These are phyloP conservation scores for Anolis apletophallus DNA, from an alignment of 2,797 vertebrate species.

Conservation along the genomic window DNA sequence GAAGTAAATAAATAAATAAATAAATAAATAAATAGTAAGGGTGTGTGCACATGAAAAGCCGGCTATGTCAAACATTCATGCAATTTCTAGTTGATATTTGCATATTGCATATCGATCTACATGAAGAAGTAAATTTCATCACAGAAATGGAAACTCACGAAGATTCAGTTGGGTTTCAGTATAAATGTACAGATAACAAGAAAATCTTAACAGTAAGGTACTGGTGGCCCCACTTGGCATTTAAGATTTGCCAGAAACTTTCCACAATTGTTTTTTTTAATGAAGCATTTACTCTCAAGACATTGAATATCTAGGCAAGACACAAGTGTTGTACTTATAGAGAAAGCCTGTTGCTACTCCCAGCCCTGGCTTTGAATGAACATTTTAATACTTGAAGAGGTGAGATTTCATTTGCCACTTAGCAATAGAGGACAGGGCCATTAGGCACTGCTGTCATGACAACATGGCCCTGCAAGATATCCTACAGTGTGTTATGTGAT, in stretches of 20 bases:
- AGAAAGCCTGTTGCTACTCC: neutral
- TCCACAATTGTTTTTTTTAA: conserved; percentile 6
- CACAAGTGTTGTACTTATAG: neutral
- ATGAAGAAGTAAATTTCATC: neutral
- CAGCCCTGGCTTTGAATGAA: neutral
- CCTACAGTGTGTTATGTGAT: neutral
- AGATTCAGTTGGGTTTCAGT: neutral
- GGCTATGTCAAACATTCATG: neutral
- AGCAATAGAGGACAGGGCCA: neutral
- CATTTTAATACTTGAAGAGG: neutral
- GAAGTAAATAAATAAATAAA: too few species aligned
- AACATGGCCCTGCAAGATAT: neutral
- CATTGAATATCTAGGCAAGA: neutral
- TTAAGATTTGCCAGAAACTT: neutral
- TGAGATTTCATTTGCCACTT: neutral
- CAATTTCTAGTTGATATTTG: too few species aligned
- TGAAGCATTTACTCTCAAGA: neutral
- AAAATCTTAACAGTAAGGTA: neutral
- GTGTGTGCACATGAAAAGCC: neutral
- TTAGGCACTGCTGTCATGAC: neutral
- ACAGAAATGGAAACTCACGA: neutral
- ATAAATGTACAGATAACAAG: neutral
- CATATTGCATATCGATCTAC: too few species aligned
- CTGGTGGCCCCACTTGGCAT: neutral
- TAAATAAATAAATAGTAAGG: too few species aligned